Conservation (phyloP, 37 sponge, comb jelly and placozoan species). For the Aplysina aerophoba region DNA sequence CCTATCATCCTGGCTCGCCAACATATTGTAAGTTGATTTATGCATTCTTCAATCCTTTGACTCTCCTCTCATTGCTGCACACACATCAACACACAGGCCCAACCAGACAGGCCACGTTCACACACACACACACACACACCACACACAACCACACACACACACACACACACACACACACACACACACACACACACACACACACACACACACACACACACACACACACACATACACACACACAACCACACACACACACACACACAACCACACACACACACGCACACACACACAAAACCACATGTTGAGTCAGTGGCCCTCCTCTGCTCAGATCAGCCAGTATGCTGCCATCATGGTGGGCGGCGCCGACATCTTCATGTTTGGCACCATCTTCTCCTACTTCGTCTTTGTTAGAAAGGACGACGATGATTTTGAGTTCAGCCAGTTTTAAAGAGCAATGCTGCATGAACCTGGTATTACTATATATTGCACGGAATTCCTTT, state of each 20-base stretch:
- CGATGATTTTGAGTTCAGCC: slow-evolving; percentile 35
- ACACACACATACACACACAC: no score
- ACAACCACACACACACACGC: neutral
- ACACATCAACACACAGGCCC: neutral
- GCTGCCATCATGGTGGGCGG: slow-evolving; percentile 54
- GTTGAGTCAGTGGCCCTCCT: neutral
- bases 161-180: no score
- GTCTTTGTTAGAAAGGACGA: slow-evolving; percentile 58
- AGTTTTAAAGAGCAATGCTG: no score
- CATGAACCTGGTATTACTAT: no score
- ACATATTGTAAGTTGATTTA: slow-evolving; percentile 47
- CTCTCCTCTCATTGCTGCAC: neutral
- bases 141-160: no score
- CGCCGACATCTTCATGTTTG: slow-evolving; percentile 73
- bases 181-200: no score
- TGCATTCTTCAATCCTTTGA: neutral
- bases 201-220: no score
- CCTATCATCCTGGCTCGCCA: slow-evolving; percentile 64
- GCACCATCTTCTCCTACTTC: slow-evolving; percentile 74
- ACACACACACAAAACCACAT: neutral
- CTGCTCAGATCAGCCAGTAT: slow-evolving; percentile 49
- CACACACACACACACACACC: no score
- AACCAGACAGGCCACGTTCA: no score
- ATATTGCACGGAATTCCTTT: no score
- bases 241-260: neutral